Base-by-base conservation (phyloP, 2,797 vertebrate species). In the Merluccius polli region DNA sequence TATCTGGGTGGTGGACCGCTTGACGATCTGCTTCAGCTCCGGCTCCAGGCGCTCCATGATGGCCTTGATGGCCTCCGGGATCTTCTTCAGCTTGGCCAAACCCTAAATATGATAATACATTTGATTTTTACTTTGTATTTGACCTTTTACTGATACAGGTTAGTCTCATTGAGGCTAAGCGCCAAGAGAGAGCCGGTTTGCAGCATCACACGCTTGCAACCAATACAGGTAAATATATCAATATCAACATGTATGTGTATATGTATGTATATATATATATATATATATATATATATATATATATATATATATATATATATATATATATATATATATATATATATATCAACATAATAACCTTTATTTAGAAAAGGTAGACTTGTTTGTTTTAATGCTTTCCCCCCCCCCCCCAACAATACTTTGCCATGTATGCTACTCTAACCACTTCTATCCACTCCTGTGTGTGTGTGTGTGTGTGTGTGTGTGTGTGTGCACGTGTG, bases 1-100 rank as follows among this genome's bases (percentile, higher is more conserved):
- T 75, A 99, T 97, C 87, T 99, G 98, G 29, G 97, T 99, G n/a
- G 97, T 99, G 32, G 98, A 98, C 4, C 98, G 88, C 87, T 98
- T 98, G 6, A 98, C 96, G 0, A 99, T 99, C 88, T 99, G 97
- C 85, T 99, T 97, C 31, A 99, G 94, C 72, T 99, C 97, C 30
- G 97, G 96, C 35, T 99, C 97, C 72, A 99, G 85, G 5, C 97
- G 95, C 73, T 99, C 97, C 89, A 96, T 95, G 84, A 97, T 98
- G 33, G 96, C 96, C 87, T 98, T 98, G 65, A 98, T 95, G 0
- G 97, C 95, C 83, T 99, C 97, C 0, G 98, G 97, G 73, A 99
- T 95, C 87, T 99, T 99, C 87, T 93, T 97, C 86, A 99, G 92
- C 86, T 98, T 99, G 85, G 96, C 96, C 78, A 99, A 82, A 38